Conservation (phyloP, 2,888 invertebrate species). For the Rotaria socialis region DNA sequence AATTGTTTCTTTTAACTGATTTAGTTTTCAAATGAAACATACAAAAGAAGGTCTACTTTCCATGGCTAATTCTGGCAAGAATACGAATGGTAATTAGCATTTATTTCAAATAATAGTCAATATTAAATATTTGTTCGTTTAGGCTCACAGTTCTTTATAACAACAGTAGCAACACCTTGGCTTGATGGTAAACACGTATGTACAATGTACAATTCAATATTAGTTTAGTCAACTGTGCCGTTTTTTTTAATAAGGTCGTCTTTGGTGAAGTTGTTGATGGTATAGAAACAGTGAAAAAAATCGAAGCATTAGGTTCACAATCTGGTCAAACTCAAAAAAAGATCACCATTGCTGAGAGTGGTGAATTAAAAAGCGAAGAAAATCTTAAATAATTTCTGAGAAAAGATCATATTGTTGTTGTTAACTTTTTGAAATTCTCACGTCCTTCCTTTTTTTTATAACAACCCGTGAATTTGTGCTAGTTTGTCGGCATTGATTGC, state of each 20-base stretch:
- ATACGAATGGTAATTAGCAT: conserved; percentile 44
- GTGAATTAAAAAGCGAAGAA: conserved; percentile 56
- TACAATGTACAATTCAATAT: background rate
- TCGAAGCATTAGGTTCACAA: conserved; percentile 64
- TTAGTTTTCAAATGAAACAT: conserved; percentile 43
- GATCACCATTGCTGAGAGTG: conserved; percentile 74
- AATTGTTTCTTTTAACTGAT: background rate
- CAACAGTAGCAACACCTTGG: conserved; percentile 47
- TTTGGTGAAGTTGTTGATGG: conserved; percentile 35
- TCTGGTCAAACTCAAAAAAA: conserved; percentile 79
- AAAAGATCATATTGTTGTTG: too few species aligned
- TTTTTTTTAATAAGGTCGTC: background rate
- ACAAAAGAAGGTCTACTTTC: conserved; percentile 44
- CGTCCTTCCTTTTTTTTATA: background rate
- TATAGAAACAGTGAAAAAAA: background rate
- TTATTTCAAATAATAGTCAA: background rate
- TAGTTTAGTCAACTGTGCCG: background rate
- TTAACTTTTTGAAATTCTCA: background rate
- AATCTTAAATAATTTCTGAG: background rate
- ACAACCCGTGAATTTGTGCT: background rate
- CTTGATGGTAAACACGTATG: conserved; percentile 51
- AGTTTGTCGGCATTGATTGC: background rate
- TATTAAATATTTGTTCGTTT: background rate
- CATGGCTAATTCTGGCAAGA: conserved; percentile 47
- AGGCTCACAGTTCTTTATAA: conserved; percentile 47